Evolutionary conservation across 2,113 vertebrate species (phyloP).

Genomic region (Pelusios castaneus): DNA sequence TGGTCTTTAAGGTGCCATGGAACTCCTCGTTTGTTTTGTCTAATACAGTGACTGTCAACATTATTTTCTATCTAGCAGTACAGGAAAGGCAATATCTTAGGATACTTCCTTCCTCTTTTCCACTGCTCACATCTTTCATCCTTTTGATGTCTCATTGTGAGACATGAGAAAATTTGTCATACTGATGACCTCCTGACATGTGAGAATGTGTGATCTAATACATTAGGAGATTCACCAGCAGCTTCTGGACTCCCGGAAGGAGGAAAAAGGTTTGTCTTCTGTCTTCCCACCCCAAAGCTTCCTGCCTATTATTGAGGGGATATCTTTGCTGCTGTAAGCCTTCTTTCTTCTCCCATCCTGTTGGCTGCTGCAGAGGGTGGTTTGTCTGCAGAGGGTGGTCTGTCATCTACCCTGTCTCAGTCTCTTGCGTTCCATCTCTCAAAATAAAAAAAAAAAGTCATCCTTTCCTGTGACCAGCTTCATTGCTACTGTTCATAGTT

Average conservation of each 20-base stretch:
- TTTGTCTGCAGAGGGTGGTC: background rate
- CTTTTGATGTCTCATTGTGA: background rate
- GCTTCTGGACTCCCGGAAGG: background rate
- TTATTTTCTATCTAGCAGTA: background rate
- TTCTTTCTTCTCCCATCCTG: background rate
- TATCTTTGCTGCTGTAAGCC: background rate
- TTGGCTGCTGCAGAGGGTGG: background rate
- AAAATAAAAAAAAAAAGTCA: no score
- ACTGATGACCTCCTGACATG: background rate
- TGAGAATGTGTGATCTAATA: background rate
- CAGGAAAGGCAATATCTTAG: background rate
- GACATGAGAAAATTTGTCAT: background rate
- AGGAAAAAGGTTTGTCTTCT: background rate
- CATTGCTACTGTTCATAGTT: background rate
- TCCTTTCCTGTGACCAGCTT: no score
- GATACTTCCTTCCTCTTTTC: background rate
- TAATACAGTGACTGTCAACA: background rate
- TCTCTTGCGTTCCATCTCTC: background rate
- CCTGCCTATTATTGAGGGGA: background rate
- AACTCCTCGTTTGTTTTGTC: background rate
- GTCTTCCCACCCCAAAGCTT: background rate
- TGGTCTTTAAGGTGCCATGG: no score
- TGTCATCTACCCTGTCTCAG: background rate
- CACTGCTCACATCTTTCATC: background rate
- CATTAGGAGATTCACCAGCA: background rate